phyloP scores from a whole-genome alignment of 2,888 invertebrate genomes.

The Gastracanthus pulcherrimus region DNA sequence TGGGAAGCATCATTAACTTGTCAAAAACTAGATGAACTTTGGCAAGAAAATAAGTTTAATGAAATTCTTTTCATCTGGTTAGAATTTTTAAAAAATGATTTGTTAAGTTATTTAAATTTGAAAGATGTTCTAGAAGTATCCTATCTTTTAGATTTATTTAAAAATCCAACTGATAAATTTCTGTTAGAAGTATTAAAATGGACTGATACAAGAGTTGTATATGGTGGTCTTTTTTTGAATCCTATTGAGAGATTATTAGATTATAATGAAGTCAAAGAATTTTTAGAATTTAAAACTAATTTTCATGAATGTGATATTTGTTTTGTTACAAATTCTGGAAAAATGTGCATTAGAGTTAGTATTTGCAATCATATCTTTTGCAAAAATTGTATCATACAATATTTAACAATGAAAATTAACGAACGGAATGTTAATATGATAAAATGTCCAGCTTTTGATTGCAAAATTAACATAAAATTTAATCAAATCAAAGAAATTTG shows the following conservation, averaged over 20 bases:
- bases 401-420: constrained; percentile 62
- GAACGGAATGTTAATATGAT: constrained; percentile 54
- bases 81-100: constrained; percentile 64
- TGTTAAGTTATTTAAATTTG: constrained; percentile 62
- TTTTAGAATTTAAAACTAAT: constrained; percentile 58
- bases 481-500: constrained; percentile 60
- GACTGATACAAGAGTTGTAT: constrained; percentile 61
- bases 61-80: constrained; percentile 69
- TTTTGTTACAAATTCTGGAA: constrained; percentile 60
- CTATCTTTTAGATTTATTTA: constrained; percentile 54
- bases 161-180: constrained; percentile 44
- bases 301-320: constrained; percentile 65
- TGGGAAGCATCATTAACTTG: constrained; percentile 65
- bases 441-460: constrained; percentile 63
- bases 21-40: constrained; percentile 68
- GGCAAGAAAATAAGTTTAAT: constrained; percentile 61
- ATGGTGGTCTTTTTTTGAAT: constrained; percentile 55
- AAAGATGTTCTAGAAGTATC: constrained; percentile 63
- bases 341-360: constrained; percentile 60
- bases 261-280: constrained; percentile 50
- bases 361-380: constrained; percentile 65
- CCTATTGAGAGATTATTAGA: constrained; percentile 59
- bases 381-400: constrained; percentile 61
- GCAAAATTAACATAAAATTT: constrained; percentile 53
- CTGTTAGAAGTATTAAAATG: constrained; percentile 43